Evolutionary conservation across 2,797 vertebrate genomes (phyloP).

Genomic region (Heteromormyrus szaboi): DNA sequence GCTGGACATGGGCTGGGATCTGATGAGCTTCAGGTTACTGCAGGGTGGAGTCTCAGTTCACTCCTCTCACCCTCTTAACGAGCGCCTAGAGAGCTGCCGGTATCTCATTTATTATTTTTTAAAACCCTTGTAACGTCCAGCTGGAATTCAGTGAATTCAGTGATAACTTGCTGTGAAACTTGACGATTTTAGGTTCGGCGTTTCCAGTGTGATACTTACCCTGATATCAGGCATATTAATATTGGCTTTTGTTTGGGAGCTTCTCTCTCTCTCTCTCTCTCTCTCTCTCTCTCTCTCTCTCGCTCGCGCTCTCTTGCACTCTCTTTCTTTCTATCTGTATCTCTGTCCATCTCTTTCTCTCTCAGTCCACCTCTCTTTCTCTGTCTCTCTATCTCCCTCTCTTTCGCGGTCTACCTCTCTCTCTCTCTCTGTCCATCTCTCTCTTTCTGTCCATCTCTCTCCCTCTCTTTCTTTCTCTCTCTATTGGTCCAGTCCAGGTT

Average conservation of each 20-base stretch:
- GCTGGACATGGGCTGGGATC: background rate
- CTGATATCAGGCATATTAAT: background rate
- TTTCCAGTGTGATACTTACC: background rate
- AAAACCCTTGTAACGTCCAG: background rate
- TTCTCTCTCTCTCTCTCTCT: background rate
- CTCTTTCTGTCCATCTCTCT: too few relatives aligned
- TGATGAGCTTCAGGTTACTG: background rate
- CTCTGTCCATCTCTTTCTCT: background rate
- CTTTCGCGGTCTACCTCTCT: too few relatives aligned
- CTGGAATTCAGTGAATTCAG: background rate
- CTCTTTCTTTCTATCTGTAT: background rate
- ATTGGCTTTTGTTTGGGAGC: background rate
- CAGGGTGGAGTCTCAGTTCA: background rate
- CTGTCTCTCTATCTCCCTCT: background rate
- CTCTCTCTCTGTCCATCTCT: background rate
- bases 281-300: background rate
- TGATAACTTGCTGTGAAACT: background rate
- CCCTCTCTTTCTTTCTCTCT: background rate
- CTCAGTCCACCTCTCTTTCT: too few relatives aligned
- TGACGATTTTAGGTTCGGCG: background rate
- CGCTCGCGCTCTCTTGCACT: too few relatives aligned
- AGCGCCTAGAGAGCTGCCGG: background rate
- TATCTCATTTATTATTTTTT: background rate
- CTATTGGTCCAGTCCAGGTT: background rate
- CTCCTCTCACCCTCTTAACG: background rate